Percentiles rank a stretch among this genome's conserved stretches.
Conservation (phyloP, 2,113 vertebrate species). For the Cephalopterus ornatus region DNA sequence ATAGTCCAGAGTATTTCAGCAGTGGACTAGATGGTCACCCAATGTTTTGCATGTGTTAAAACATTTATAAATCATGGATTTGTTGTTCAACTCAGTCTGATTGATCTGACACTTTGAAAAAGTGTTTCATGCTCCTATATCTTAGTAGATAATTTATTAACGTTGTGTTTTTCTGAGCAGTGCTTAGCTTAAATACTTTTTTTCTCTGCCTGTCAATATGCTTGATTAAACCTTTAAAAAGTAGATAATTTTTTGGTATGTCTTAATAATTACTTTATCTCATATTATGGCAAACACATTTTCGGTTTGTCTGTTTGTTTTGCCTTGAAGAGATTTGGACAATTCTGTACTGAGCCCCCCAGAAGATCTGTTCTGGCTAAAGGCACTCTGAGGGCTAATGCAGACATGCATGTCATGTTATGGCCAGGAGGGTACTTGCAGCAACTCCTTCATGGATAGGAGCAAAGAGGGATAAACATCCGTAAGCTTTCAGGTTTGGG, state of each 20-base stretch:
- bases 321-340: background rate
- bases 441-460: background rate
- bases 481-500: background rate
- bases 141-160: background rate
- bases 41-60: background rate
- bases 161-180: conserved; percentile 50
- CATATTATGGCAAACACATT: conserved; percentile 1
- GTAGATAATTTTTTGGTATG: background rate
- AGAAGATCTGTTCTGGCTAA: background rate
- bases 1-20: background rate
- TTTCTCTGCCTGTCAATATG: conserved; percentile 47
- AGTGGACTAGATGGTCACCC: background rate
- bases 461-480: background rate
- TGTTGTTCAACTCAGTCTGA: background rate
- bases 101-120: conserved; percentile 41
- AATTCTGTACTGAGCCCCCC: background rate
- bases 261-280: background rate
- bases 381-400: fast-evolving
- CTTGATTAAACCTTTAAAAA: conserved; percentile 42
- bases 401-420: background rate
- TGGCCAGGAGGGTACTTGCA: background rate
- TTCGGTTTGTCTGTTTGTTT: background rate
- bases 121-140: background rate
- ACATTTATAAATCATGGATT: background rate
- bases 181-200: conserved; percentile 36